Base-by-base conservation (phyloP, 2,797 vertebrate species). In the Catostomus latipinnis region DNA sequence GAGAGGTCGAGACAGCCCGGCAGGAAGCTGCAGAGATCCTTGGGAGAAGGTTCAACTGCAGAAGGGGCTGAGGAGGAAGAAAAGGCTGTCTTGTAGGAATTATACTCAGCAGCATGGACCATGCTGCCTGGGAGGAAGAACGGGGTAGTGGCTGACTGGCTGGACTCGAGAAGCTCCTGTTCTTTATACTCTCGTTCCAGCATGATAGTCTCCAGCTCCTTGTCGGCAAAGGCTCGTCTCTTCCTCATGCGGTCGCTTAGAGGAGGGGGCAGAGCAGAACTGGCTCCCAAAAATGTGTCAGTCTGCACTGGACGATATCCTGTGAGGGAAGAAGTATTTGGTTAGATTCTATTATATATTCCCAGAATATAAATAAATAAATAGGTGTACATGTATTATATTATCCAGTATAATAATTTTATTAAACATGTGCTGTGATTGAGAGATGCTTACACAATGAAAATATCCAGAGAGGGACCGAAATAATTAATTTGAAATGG, bases 161-260 rank as follows among this genome's bases (percentile, higher is more conserved):
- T 94, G 67, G 92, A 95, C 90, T 98, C 97, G 88, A 98, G 87
- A 89, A 98, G 94, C 90, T 98, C 97, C 8, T 96, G 95, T 76
- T 99, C 97, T 80, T 99, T 99, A 90, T 96, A 99, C 82, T 99
- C 98, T 78, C 97, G 94, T 89, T 99, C 97, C 89, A 99, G 90
- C 98, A 99, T 99, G 88, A 99, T 97, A 89, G 91, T 97, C 90
- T 99, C 98, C 93, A 99, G 86, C 89, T 99, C 98, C 87, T 99
- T 99, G 92, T 99, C 98, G 11, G 98, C 98, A 85, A 99, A 99
- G 61, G 98, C 98, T 50, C 98, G 89, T 71, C 98, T 95, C 88
- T 99, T 99, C 90, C 98, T 96, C 97, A 99, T 99, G 85, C 98
- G 96, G 89, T 99, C 97, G 81, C 98, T 99, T 80, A 99, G 95